Conservation (phyloP, 37 sponge, comb jelly and placozoan genomes). For the Beroe forskalii region DNA sequence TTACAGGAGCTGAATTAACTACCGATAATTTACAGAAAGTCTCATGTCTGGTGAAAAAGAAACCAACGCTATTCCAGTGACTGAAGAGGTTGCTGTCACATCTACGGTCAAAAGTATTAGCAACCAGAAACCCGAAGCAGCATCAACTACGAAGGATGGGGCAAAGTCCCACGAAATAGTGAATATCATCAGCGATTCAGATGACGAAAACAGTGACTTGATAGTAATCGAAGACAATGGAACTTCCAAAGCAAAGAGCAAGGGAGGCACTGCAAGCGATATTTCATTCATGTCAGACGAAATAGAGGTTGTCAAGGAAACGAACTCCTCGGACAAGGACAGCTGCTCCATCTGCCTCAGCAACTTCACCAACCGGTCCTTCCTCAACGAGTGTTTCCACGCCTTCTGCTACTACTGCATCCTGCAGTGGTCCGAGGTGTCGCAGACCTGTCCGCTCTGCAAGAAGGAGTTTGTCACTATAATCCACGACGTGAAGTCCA, state of each 20-base stretch:
- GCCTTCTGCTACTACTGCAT: conserved; percentile 83
- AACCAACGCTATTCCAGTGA: not conserved
- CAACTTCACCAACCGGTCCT: conserved; percentile 18
- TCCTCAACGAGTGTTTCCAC: conserved; percentile 67
- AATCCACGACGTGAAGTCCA: conserved; percentile 76
- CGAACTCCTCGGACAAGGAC: conserved; percentile 55
- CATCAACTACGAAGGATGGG: no score
- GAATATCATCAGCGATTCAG: not conserved
- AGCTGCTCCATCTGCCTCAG: conserved; percentile 52
- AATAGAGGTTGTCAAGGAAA: not conserved
- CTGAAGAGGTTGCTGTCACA: not conserved
- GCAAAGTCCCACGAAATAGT: not conserved
- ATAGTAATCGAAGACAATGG: not conserved
- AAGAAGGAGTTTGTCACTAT: conserved; percentile 72
- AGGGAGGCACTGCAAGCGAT: no score
- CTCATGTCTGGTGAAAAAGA: not conserved
- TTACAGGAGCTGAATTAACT: no score
- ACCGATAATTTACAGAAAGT: no score
- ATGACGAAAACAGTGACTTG: not conserved
- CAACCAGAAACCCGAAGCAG: no score
- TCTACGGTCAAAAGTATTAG: no score
- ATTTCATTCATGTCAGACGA: not conserved
- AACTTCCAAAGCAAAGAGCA: not conserved
- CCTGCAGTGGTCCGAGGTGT: conserved; percentile 79
- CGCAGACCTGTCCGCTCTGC: conserved; percentile 83